A percentile compares a stretch with the other conserved stretches of the same genome.
Conservation (phyloP, 35 echinoderm and acorn worm species). For the Lytechinus variegatus region DNA sequence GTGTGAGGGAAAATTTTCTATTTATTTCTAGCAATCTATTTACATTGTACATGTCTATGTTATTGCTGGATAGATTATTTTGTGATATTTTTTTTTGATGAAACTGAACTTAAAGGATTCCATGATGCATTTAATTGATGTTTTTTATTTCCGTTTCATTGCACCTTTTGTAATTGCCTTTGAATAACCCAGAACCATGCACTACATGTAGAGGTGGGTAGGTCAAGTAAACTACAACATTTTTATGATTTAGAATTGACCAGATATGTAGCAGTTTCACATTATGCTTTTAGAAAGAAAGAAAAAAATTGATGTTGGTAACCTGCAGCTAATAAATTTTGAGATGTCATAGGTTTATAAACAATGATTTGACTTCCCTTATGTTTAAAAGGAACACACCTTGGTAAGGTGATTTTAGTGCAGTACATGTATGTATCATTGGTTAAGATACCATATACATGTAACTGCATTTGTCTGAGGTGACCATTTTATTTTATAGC, state of each 20-base stretch:
- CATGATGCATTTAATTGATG: constrained; percentile 4
- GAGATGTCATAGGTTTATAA: neutral
- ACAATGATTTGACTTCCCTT: neutral
- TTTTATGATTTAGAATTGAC: neutral
- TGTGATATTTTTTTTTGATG: constrained; percentile 18
- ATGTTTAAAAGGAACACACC: neutral
- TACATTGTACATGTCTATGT: constrained; percentile 7
- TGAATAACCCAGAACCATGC: constrained; percentile 10
- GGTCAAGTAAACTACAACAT: neutral
- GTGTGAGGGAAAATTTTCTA: neutral
- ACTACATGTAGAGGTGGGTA: neutral
- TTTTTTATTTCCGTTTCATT: neutral
- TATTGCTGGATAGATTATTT: constrained; percentile 14
- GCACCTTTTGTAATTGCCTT: constrained; percentile 18
- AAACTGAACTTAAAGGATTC: constrained; percentile 19
- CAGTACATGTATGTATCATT: neutral
- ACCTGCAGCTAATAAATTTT: neutral
- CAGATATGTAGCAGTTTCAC: neutral
- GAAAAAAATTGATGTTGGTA: neutral
- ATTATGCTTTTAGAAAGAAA: neutral
- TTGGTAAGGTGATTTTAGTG: neutral
- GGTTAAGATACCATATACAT: neutral
- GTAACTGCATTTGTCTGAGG: neutral
- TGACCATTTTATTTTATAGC: neutral
- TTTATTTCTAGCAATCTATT: constrained; percentile 41